Evolutionary conservation across 2,888 invertebrate genomes (phyloP), one percentile per base, ranked within the genome.

Genomic region (Phalera bucephala): DNA sequence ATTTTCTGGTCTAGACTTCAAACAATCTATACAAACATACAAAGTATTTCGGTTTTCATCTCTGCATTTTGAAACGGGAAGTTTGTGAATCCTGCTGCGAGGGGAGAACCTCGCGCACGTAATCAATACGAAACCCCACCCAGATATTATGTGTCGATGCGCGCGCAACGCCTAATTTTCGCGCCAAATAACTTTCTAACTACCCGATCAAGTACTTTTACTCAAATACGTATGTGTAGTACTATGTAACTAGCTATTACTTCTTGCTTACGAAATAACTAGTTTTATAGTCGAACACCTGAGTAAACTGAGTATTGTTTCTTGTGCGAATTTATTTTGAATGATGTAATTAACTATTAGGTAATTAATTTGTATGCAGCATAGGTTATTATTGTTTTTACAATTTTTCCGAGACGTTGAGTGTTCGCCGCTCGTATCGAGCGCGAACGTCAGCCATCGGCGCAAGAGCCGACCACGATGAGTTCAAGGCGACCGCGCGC

Each of bases 401-500:
- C 9, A 32, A 36, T 34, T 72, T 76, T 76, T 75, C 69, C 65
- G 45, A 66, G 54, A 55, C 56, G 56, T 58, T 41, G 57, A 69
- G 68, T 82, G 83, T 83, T 76, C 76, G 67, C 70, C 71, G 65
- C 66, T 9, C 5, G 15, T 8, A 19, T 17, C 33, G 64, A 56
- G 61, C 50, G 63, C 63, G 59, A 66, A 54, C 65, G 63, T 62
- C 68, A 60, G 67, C 67, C 69, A 70, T 57, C 66, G 69, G 67
- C 70, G 69, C 74, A 67, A 78, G 79, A 80, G 77, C 72, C 76
- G 78, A 72, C 72, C 69, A 70, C 72, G 71, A 52, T 60, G 87
- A 75, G 89, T 88, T 89, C 89, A 89, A 89, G 89, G 89, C 87
- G 75, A 89, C 45, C 72, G 84, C 80, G 82, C 73, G 86, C 88